Evolutionary conservation across 1,140 invertebrate genomes (phyloP).

Genomic region (Potamilus streckersoni): DNA sequence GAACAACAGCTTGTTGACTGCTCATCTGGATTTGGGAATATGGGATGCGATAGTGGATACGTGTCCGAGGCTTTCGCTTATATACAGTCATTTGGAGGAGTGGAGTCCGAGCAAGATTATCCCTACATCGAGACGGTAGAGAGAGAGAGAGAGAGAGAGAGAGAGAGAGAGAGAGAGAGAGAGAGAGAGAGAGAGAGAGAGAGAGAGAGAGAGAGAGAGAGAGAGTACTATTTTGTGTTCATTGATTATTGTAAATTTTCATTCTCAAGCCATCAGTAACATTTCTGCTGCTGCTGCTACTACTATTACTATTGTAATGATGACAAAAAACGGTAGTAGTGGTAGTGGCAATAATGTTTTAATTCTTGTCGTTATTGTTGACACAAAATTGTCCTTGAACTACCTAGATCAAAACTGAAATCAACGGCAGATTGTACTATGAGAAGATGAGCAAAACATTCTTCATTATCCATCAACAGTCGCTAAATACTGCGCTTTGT

Average conservation of each 20-base stretch:
- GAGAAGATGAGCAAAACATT: no score
- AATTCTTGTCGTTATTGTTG: no score
- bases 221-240: neutral
- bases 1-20: conserved; percentile 54
- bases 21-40: conserved; percentile 17
- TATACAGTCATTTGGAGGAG: neutral
- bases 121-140: neutral
- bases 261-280: no score
- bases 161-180: conserved; percentile 11
- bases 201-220: conserved; percentile 1
- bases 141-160: conserved; percentile 12
- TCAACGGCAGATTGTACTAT: no score
- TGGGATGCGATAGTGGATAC: neutral
- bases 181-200: conserved; percentile 5
- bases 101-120: conserved; percentile 4
- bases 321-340: no score
- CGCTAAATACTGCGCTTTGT: no score
- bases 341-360: no score
- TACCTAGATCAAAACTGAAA: no score
- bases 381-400: no score
- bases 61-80: neutral
- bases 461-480: no score
- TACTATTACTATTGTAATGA: no score
- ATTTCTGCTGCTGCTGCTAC: no score
- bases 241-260: neutral